Conservation (phyloP, 2,113 vertebrate species). For the Pogonocichla stellata region DNA sequence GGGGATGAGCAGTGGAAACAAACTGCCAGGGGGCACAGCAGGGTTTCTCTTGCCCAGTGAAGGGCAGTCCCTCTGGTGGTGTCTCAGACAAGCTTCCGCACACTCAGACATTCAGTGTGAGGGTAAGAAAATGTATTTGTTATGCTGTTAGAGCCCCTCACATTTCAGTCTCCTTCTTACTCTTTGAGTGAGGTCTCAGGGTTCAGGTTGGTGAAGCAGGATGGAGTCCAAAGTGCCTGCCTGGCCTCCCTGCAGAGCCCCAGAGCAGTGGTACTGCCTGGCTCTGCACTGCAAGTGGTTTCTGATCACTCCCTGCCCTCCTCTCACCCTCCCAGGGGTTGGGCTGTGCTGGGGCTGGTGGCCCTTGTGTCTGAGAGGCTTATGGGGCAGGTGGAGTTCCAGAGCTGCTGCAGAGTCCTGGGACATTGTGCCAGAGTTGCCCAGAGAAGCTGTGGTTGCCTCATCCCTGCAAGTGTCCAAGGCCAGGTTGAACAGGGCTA, state of each 20-base stretch:
- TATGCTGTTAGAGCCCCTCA: neutral
- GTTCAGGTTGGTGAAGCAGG: neutral
- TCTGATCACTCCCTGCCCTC: accelerated
- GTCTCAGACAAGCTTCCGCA: neutral
- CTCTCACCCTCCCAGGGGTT: neutral
- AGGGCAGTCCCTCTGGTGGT: neutral
- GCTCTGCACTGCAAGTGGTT: neutral
- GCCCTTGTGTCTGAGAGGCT: neutral
- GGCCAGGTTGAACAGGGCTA: neutral
- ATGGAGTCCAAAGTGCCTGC: neutral
- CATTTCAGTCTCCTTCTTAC: neutral
- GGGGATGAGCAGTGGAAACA: neutral
- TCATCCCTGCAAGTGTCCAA: neutral
- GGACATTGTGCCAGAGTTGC: neutral
- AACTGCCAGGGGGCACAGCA: neutral
- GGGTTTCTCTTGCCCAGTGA: accelerated
- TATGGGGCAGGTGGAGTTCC: neutral
- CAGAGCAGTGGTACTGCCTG: neutral
- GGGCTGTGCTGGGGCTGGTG: neutral
- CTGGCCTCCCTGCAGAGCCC: neutral
- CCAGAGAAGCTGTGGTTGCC: neutral
- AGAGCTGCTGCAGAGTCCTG: neutral
- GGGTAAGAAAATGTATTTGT: neutral
- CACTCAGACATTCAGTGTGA: neutral
- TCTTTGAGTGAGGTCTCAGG: neutral